A percentile compares a stretch with the other conserved stretches of the same genome.
Evolutionary conservation across 2,888 invertebrate genomes (phyloP).

Genomic region (Lithophane semibrunnea): DNA sequence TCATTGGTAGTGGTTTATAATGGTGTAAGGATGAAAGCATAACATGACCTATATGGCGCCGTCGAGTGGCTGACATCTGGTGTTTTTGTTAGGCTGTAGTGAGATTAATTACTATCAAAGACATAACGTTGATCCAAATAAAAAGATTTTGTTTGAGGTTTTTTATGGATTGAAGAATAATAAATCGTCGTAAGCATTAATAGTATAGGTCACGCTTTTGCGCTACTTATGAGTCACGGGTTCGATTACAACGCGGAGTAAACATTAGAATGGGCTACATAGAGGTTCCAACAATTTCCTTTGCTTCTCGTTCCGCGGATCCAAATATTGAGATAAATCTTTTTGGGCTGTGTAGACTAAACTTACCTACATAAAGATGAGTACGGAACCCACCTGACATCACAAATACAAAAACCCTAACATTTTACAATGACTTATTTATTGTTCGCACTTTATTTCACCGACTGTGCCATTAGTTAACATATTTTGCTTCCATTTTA

Average conservation of each 20-base stretch:
- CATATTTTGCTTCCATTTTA: constrained; percentile 64
- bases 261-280: background rate
- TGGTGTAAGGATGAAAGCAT: constrained; percentile 49
- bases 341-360: background rate
- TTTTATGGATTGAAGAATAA: background rate
- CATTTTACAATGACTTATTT: constrained; percentile 56
- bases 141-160: background rate
- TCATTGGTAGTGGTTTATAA: constrained; percentile 42
- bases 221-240: background rate
- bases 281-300: background rate
- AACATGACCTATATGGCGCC: constrained; percentile 52
- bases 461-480: constrained; percentile 57
- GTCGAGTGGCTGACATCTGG: constrained; percentile 36
- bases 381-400: constrained; percentile 18
- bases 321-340: background rate
- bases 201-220: background rate
- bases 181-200: background rate
- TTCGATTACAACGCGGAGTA: background rate
- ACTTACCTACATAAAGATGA: constrained; percentile 2
- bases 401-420: constrained; percentile 42
- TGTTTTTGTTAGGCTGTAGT: constrained; percentile 26
- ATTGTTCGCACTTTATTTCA: constrained; percentile 60
- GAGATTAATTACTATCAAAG: constrained; percentile 32
- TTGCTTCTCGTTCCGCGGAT: background rate
- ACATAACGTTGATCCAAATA: background rate